Conservation (phyloP, 2,113 vertebrate genomes). For the Anhinga anhinga region DNA sequence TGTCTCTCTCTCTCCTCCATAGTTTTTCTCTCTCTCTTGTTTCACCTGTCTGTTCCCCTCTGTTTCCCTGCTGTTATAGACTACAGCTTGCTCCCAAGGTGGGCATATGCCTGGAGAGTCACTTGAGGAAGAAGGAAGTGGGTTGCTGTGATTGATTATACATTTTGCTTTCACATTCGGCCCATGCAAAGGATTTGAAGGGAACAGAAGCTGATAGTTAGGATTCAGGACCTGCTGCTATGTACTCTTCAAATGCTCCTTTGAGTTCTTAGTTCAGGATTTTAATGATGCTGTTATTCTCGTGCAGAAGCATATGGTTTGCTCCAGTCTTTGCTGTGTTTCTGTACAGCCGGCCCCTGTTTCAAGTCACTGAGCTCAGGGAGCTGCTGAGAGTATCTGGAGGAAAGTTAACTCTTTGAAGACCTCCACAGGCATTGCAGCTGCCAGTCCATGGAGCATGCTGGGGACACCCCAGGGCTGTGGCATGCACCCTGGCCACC, state of each 20-base stretch:
- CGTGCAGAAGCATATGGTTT: constrained; percentile 43
- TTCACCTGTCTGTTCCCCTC: neutral
- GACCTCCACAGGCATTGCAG: rapidly evolving
- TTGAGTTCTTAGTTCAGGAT: constrained; percentile 53
- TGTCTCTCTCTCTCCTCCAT: neutral
- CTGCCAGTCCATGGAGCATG: neutral
- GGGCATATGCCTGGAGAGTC: neutral
- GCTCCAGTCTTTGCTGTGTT: neutral
- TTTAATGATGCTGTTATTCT: constrained; percentile 59
- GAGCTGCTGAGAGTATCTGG: neutral
- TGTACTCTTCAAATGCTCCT: constrained; percentile 53
- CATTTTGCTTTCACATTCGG: constrained; percentile 1
- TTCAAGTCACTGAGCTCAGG: neutral
- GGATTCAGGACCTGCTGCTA: neutral
- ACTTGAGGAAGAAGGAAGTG: neutral
- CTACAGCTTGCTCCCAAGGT: neutral
- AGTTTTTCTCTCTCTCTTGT: neutral
- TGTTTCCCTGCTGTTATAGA: neutral
- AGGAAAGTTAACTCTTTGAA: constrained; percentile 31
- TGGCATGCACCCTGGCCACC: too few species aligned
- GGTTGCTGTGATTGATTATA: neutral
- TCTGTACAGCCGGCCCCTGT: neutral
- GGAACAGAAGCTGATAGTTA: constrained; percentile 20
- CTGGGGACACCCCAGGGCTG: neutral
- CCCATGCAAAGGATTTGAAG: neutral